A percentile compares a stretch with the other conserved stretches of the same genome.
Evolutionary conservation across 2,113 vertebrate species (phyloP).

Genomic region (Sakesphorus luctuosus): DNA sequence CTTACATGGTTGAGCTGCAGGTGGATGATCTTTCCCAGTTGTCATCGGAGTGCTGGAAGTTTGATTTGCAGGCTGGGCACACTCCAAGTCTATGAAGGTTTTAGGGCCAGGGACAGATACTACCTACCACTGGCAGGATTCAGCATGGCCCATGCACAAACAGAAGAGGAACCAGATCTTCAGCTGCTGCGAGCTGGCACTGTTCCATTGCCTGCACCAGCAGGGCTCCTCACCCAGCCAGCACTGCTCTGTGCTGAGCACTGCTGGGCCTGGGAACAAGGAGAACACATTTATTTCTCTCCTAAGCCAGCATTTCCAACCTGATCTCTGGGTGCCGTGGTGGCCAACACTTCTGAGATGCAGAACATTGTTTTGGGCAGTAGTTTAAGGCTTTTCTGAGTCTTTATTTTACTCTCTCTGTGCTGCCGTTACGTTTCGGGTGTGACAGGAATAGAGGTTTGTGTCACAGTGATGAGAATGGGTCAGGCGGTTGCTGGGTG

Average conservation of each 20-base stretch:
- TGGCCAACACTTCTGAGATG: not conserved
- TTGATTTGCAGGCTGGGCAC: not conserved
- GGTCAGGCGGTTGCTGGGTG: not conserved
- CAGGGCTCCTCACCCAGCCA: not conserved
- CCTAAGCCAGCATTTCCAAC: not conserved
- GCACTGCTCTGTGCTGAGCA: not conserved
- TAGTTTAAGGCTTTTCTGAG: not conserved
- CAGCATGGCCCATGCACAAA: not conserved
- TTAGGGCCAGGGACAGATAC: not conserved
- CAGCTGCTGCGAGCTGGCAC: conserved; percentile 9
- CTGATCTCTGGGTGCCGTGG: not conserved
- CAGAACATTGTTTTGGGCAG: not conserved
- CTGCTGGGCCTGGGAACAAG: not conserved
- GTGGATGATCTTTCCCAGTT: not conserved
- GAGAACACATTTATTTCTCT: not conserved
- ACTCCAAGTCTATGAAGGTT: not conserved
- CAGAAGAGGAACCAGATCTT: conserved; percentile 12
- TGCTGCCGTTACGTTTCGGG: not conserved
- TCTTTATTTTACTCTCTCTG: not conserved
- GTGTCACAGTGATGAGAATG: not conserved
- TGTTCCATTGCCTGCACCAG: conserved; percentile 15
- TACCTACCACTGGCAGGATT: not conserved
- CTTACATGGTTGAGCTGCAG: rapidly evolving
- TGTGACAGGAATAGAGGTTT: not conserved
- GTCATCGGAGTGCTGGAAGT: not conserved